These are phyloP conservation scores for Megalurothrips usitatus DNA, from an alignment of 2,888 invertebrate species.

Conservation along the genomic window DNA sequence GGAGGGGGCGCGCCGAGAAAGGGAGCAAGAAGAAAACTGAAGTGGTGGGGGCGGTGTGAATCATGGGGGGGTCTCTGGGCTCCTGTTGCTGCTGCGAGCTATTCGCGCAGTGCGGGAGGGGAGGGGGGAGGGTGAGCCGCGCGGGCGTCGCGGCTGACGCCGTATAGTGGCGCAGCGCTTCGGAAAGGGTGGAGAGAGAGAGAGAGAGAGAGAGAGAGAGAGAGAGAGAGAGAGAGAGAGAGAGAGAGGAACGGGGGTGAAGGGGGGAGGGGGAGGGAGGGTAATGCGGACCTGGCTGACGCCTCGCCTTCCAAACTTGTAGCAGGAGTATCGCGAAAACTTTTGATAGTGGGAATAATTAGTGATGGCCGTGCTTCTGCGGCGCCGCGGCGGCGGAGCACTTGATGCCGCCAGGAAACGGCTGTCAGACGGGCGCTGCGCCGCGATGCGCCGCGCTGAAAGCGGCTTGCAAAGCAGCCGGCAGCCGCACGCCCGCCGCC, in stretches of 20 bases:
- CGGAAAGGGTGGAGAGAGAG: background rate
- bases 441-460: background rate
- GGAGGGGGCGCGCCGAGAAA: background rate
- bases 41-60: background rate
- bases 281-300: background rate
- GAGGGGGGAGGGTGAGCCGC: no score
- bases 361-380: background rate
- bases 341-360: conserved; percentile 1
- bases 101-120: background rate
- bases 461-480: no score
- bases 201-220: no score
- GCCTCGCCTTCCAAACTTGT: background rate
- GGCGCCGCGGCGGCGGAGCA: background rate
- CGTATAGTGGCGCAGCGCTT: background rate
- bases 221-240: no score
- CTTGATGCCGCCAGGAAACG: no score
- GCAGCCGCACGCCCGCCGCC: no score
- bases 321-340: conserved; percentile 3
- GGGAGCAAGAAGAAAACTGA: background rate
- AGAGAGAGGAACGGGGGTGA: no score
- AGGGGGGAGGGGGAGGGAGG: background rate
- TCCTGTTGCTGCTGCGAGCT: background rate
- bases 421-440: background rate
- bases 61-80: background rate
- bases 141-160: background rate